A percentile compares a stretch with the other conserved stretches of the same genome.
phyloP scores from a whole-genome alignment of 2,113 vertebrate species.

The Aythya baeri region DNA sequence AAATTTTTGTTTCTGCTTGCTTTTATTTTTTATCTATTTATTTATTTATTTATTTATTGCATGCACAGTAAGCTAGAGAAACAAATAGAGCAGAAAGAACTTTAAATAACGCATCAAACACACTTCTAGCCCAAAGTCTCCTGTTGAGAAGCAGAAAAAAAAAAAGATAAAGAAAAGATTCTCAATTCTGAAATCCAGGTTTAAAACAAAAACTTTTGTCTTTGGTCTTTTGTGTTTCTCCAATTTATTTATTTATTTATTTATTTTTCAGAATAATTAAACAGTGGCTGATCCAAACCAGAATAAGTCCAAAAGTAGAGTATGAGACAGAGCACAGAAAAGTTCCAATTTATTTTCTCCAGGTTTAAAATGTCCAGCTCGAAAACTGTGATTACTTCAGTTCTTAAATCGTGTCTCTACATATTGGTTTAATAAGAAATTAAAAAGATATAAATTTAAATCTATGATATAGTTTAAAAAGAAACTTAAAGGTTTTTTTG shows the following conservation, averaged over 20 bases:
- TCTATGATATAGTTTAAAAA: no score
- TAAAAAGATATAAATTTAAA: neutral
- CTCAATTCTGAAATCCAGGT: neutral
- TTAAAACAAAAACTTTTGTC: neutral
- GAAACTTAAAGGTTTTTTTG: no score
- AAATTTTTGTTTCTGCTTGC: neutral
- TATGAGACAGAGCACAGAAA: neutral
- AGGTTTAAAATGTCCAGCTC: neutral
- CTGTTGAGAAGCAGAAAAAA: neutral
- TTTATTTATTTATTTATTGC: neutral
- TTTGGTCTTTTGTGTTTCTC: neutral
- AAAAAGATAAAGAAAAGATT: neutral
- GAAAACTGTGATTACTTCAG: neutral
- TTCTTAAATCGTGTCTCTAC: neutral
- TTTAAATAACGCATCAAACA: neutral
- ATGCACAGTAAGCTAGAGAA: neutral
- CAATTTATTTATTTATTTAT: neutral
- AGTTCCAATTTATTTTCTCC: no score
- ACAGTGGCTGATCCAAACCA: neutral
- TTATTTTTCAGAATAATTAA: neutral
- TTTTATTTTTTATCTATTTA: neutral
- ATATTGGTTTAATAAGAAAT: neutral
- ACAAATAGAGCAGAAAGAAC: neutral
- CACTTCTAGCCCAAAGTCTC: neutral
- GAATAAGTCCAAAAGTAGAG: neutral